Percentiles rank a stretch among this genome's conserved stretches.
Evolutionary conservation across 2,888 invertebrate species (phyloP).

Genomic region (Drosophila anomalata): DNA sequence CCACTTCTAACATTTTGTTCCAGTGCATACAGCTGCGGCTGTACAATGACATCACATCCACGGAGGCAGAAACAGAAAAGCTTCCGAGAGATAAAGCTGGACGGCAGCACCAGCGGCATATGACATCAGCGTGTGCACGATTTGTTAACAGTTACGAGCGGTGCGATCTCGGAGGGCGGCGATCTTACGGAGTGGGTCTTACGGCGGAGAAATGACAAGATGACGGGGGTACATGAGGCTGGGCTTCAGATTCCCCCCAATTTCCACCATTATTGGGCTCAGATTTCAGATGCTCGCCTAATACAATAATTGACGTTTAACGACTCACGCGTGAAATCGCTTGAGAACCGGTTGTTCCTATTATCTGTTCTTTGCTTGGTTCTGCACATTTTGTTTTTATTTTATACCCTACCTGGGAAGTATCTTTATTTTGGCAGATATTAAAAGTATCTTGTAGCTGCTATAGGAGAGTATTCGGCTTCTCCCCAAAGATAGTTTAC

Average conservation of each 20-base stretch:
- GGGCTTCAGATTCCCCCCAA: conserved; percentile 4
- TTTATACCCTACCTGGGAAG: not conserved
- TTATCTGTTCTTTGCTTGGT: conserved; percentile 4
- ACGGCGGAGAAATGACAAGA: no score
- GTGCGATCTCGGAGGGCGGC: conserved; percentile 48
- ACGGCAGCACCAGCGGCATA: conserved; percentile 15
- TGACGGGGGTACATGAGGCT: not conserved
- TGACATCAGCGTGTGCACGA: conserved; percentile 80
- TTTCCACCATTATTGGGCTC: conserved; percentile 25
- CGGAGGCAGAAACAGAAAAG: conserved; percentile 43
- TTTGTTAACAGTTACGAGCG: conserved; percentile 78
- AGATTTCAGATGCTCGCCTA: conserved; percentile 49
- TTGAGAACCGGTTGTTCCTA: conserved; percentile 71
- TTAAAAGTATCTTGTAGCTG: not conserved
- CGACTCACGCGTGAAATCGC: conserved; percentile 78
- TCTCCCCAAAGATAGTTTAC: not conserved
- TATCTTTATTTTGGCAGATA: not conserved
- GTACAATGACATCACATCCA: conserved; percentile 72
- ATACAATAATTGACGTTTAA: conserved; percentile 71
- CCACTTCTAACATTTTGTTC: no score
- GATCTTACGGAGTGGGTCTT: not conserved
- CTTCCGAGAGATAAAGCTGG: not conserved
- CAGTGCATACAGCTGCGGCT: conserved; percentile 33
- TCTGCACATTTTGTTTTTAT: not conserved
- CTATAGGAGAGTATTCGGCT: no score